These are phyloP conservation scores for Megaceryle maxima DNA, from an alignment of 2,113 vertebrate genomes.

Conservation along the genomic window DNA sequence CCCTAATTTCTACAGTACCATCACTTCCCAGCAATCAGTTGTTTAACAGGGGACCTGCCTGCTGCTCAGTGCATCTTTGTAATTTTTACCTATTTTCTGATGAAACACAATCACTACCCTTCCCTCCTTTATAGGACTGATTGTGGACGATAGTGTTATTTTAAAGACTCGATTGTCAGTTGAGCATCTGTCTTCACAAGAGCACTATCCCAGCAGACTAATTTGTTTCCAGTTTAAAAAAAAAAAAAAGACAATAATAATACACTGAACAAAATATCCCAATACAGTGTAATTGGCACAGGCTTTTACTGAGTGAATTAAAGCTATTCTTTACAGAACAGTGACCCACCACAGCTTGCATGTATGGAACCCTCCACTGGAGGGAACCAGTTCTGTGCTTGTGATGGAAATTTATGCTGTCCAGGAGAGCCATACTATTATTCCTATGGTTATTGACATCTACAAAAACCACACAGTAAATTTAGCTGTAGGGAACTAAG, in stretches of 20 bases:
- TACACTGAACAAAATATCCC: neutral
- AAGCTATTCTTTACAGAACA: neutral
- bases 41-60: neutral
- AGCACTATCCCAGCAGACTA: neutral
- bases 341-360: neutral
- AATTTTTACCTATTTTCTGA: neutral
- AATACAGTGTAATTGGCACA: neutral
- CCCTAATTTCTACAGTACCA: neutral
- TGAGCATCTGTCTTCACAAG: neutral
- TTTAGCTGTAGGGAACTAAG: neutral
- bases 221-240: neutral
- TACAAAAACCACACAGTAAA: neutral
- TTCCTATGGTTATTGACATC: neutral
- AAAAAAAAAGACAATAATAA: neutral
- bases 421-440: neutral
- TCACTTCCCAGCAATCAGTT: neutral
- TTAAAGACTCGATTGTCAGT: neutral
- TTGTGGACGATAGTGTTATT: neutral
- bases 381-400: neutral
- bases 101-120: neutral
- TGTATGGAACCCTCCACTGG: neutral
- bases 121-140: neutral
- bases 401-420: neutral
- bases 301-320: neutral
- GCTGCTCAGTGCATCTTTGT: neutral